Evolutionary conservation across 2,113 vertebrate species (phyloP), one percentile per base, ranked within the genome.

Genomic region (Terrapene triunguis): DNA sequence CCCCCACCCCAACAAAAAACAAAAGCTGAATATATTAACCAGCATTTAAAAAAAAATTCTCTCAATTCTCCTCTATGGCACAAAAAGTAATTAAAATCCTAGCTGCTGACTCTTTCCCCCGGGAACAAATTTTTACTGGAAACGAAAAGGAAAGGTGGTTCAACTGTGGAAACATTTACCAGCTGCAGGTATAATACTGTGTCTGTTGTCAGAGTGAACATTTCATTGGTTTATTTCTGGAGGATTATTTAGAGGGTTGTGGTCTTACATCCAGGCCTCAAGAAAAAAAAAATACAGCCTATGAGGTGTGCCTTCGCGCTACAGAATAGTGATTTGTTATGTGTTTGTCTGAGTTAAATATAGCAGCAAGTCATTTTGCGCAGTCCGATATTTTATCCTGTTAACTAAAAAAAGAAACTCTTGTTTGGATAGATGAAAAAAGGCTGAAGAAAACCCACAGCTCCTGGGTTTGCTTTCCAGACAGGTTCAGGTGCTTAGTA

Each of bases 171-270:
- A 98, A 98, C 98, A 98, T 98, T 98, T 98, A 96, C 97, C 98
- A 99, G 98, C 98, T 98, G 98, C 98, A 98, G 98, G 98, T 98
- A 98, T 98, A 98, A 98, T 98, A 92, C 98, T 54, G 94, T 93
- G 98, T 98, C 98, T 99, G 98, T 99, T 98, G 98, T 98, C 96
- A 98, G 97, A 97, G 97, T 93, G 97, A 98, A 97, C 92, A 95
- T 98, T 98, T 98, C 98, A 98, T 98, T 98, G 98, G 98, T 98
- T 98, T 98, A 98, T 98, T 98, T 98, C 98, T 98, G 97, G 97
- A 98, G 98, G 98, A 98, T 98, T 99, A 98, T 98, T 98, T 98
- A 98, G 98, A 98, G 98, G 98, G 97, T 97, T 98, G 98, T 98
- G 98, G 98, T 98, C 98, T 98, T 98, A 98, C 85, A 80, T 98